These are phyloP conservation scores for Iguana delicatissima DNA, from an alignment of 2,797 vertebrate genomes.

Conservation along the genomic window DNA sequence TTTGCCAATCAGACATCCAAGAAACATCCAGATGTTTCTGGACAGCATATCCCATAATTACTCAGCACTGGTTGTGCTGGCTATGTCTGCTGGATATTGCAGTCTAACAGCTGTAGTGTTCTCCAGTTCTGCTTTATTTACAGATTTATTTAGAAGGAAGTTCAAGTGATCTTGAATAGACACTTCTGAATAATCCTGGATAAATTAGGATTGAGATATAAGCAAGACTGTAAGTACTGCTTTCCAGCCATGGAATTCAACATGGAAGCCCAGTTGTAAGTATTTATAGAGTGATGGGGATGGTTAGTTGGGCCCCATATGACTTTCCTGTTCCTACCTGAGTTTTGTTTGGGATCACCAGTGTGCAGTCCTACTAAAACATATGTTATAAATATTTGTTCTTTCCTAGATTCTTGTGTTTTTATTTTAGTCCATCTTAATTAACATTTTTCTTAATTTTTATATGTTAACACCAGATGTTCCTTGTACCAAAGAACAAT, in stretches of 20 bases:
- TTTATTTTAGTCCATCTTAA: not conserved
- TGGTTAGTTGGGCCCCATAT: not conserved
- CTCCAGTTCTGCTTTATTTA: not conserved
- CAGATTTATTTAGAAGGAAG: not conserved
- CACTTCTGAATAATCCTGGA: not conserved
- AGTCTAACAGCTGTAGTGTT: too few species aligned
- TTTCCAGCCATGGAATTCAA: not conserved
- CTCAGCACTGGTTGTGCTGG: too few species aligned
- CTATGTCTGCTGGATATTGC: too few species aligned
- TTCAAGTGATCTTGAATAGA: not conserved
- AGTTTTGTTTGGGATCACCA: not conserved
- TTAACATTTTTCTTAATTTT: not conserved
- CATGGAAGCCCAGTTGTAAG: not conserved
- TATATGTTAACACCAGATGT: not conserved
- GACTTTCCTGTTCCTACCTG: not conserved
- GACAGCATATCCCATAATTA: too few species aligned
- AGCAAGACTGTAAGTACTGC: not conserved
- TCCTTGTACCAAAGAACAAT: constrained; percentile 33
- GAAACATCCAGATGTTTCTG: too few species aligned
- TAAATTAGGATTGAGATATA: not conserved
- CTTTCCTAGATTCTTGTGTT: not conserved
- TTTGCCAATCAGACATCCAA: too few species aligned
- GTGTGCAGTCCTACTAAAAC: not conserved
- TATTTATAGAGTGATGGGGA: not conserved
- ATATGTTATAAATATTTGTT: not conserved